Conservation (phyloP, 2,113 vertebrate species). For the Panthera tigris region DNA sequence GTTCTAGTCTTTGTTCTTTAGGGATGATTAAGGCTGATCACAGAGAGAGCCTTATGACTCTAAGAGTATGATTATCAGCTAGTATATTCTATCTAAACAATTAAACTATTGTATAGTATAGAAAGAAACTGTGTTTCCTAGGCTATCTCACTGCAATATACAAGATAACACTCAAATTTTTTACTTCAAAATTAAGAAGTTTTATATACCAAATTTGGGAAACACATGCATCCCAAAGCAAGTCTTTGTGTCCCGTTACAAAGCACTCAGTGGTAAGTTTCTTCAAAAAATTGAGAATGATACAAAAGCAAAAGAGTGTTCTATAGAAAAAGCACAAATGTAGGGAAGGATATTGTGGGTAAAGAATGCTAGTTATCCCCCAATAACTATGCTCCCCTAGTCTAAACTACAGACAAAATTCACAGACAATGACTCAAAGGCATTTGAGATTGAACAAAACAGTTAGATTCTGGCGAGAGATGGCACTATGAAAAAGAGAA, state of each 20-base stretch:
- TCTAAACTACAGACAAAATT: neutral
- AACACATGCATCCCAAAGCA: neutral
- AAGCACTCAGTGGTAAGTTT: neutral
- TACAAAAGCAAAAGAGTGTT: neutral
- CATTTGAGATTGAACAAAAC: neutral
- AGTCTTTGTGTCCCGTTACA: neutral
- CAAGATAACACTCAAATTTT: neutral
- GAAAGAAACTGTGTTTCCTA: neutral
- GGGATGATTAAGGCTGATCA: neutral
- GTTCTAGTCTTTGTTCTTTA: neutral
- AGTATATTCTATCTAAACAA: neutral
- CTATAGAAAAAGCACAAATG: neutral
- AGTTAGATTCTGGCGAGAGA: neutral
- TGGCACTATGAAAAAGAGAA: neutral
- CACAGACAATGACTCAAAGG: neutral
- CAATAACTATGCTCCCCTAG: neutral
- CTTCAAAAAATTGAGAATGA: neutral
- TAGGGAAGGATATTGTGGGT: neutral
- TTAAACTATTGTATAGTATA: neutral
- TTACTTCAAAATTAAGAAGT: neutral
- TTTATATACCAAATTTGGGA: conserved; percentile 2
- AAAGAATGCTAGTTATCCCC: neutral
- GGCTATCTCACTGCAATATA: neutral
- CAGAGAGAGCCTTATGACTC: neutral
- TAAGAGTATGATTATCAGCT: neutral